Conservation (phyloP, 2,797 vertebrate species). For the Clamator glandarius region DNA sequence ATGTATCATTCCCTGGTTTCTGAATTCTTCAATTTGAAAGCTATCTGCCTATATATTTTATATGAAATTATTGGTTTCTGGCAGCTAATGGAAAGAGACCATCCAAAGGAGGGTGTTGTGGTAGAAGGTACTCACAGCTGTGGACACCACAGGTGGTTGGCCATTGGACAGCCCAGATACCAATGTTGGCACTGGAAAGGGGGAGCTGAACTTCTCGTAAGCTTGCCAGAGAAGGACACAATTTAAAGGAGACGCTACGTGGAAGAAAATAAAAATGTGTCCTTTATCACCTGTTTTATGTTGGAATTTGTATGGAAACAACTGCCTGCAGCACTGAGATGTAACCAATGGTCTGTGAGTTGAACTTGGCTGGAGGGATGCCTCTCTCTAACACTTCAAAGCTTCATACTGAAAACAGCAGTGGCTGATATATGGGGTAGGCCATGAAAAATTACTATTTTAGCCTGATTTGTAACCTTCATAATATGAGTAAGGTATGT, state of each 20-base stretch:
- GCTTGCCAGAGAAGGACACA: neutral
- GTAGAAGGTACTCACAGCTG: neutral
- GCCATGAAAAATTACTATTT: neutral
- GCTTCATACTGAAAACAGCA: neutral
- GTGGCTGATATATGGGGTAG: neutral
- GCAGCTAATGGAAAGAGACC: constrained; percentile 1
- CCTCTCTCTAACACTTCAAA: neutral
- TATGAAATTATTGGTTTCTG: constrained; percentile 5
- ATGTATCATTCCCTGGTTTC: neutral
- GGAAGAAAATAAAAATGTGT: neutral
- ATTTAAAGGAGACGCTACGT: neutral
- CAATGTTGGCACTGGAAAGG: neutral
- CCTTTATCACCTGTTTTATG: neutral
- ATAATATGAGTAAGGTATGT: neutral
- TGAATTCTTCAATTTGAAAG: neutral
- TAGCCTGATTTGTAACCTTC: neutral
- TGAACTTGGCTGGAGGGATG: neutral
- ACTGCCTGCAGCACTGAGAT: neutral
- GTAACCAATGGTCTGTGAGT: neutral
- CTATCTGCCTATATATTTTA: neutral
- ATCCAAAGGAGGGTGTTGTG: neutral
- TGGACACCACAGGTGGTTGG: neutral
- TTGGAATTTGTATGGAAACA: neutral
- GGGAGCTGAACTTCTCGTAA: neutral
- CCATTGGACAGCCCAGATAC: neutral